Conservation (phyloP, 2,797 vertebrate genomes). For the Ammospiza maritima region DNA sequence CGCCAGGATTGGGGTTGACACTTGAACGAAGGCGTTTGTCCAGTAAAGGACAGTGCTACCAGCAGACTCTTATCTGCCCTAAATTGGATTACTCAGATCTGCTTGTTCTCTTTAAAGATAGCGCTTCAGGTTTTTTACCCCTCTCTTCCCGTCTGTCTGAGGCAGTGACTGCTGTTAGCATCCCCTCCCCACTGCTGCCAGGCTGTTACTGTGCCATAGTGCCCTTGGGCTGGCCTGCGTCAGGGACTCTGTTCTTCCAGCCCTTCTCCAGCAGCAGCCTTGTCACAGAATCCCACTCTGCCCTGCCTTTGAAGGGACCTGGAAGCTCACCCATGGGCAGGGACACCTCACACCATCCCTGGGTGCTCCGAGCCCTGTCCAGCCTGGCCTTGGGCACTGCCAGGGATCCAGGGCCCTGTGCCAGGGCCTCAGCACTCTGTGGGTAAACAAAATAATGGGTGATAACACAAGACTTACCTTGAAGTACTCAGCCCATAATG, state of each 20-base stretch:
- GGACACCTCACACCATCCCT: fast-evolving
- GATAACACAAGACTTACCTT: not conserved
- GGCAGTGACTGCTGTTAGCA: slow-evolving; percentile 73
- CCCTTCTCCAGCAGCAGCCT: not conserved
- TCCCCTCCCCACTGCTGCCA: slow-evolving; percentile 59
- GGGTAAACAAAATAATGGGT: not conserved
- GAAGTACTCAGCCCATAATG: fast-evolving
- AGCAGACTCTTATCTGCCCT: slow-evolving; percentile 84
- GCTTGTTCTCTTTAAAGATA: slow-evolving; percentile 87
- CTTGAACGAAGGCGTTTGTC: slow-evolving; percentile 84
- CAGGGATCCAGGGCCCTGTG: not conserved
- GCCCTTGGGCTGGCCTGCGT: not conserved
- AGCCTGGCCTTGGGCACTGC: fast-evolving
- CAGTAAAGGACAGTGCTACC: slow-evolving; percentile 84
- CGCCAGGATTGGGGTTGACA: slow-evolving; percentile 84
- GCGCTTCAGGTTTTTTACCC: slow-evolving; percentile 71
- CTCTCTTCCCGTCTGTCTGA: slow-evolving; percentile 73
- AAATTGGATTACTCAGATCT: slow-evolving; percentile 87
- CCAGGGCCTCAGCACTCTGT: not conserved
- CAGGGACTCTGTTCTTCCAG: not conserved
- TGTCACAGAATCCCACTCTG: too few species aligned
- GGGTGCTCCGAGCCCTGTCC: fast-evolving
- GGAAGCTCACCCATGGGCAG: not conserved
- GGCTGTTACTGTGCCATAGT: not conserved
- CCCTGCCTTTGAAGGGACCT: not conserved